phyloP scores from a whole-genome alignment of 2,113 vertebrate species.

The Mesoclemmys tuberculata region DNA sequence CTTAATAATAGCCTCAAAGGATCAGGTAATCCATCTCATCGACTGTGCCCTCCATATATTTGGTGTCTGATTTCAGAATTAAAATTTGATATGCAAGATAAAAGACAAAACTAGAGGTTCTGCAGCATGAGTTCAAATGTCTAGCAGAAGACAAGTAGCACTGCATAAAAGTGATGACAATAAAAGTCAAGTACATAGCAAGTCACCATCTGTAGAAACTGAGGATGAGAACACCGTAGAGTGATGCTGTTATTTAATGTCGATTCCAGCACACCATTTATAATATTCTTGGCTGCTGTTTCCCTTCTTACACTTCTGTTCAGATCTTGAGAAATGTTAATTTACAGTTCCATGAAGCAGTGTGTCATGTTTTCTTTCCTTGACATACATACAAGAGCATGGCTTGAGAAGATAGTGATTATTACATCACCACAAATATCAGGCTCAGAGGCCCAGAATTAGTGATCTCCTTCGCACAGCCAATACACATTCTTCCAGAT shows the following conservation, averaged over 20 bases:
- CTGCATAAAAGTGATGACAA: background rate
- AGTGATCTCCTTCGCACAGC: background rate
- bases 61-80: background rate
- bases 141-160: background rate
- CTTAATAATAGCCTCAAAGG: background rate
- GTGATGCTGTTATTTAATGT: background rate
- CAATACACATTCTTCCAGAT: background rate
- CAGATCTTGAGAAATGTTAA: background rate
- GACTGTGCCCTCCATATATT: background rate
- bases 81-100: background rate
- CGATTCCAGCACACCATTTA: background rate
- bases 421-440: background rate
- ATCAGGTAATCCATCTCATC: fast-evolving
- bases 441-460: background rate
- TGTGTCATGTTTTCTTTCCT: background rate
- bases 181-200: background rate
- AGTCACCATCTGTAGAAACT: background rate
- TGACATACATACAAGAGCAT: background rate
- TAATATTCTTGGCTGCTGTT: background rate
- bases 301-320: background rate
- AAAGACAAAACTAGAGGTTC: background rate
- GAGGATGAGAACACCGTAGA: background rate
- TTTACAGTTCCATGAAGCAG: background rate
- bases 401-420: background rate
- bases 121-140: background rate